phyloP scores from a whole-genome alignment of 2,888 invertebrate species.

The Metallyticus violacea region DNA sequence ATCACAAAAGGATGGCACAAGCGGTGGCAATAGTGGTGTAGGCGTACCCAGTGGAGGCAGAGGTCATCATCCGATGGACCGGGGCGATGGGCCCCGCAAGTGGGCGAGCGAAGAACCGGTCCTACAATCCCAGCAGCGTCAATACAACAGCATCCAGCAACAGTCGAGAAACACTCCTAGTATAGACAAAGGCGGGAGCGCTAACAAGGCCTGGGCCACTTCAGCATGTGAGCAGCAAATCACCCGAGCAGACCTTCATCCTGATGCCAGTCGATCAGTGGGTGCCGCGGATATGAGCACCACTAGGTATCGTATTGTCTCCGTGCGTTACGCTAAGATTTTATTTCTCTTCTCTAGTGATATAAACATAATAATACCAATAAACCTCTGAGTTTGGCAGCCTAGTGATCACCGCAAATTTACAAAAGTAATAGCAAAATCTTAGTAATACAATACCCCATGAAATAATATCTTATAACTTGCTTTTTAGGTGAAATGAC shows the following conservation, averaged over 20 bases:
- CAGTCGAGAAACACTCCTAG: constrained; percentile 36
- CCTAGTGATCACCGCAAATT: too few relatives aligned
- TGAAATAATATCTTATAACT: too few relatives aligned
- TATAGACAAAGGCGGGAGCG: background rate
- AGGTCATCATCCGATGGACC: constrained; percentile 44
- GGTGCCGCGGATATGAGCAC: constrained; percentile 26
- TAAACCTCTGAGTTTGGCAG: too few relatives aligned
- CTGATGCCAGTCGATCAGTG: background rate
- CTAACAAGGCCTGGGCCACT: background rate
- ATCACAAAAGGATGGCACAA: constrained; percentile 28
- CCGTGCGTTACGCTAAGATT: background rate
- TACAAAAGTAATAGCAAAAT: too few relatives aligned
- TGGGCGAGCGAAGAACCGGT: constrained; percentile 38
- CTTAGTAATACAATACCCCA: too few relatives aligned
- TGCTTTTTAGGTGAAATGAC: too few relatives aligned
- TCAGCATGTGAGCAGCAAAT: background rate
- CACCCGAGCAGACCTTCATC: background rate
- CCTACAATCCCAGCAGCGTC: constrained; percentile 45
- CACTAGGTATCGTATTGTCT: constrained; percentile 28
- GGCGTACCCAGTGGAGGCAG: constrained; percentile 35
- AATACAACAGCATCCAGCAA: constrained; percentile 47
- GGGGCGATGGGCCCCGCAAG: constrained; percentile 30
- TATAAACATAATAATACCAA: too few relatives aligned
- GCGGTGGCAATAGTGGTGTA: constrained; percentile 44
- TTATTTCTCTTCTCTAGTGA: background rate